phyloP scores from a whole-genome alignment of 1,140 invertebrate species.

The Hetaerina americana region DNA sequence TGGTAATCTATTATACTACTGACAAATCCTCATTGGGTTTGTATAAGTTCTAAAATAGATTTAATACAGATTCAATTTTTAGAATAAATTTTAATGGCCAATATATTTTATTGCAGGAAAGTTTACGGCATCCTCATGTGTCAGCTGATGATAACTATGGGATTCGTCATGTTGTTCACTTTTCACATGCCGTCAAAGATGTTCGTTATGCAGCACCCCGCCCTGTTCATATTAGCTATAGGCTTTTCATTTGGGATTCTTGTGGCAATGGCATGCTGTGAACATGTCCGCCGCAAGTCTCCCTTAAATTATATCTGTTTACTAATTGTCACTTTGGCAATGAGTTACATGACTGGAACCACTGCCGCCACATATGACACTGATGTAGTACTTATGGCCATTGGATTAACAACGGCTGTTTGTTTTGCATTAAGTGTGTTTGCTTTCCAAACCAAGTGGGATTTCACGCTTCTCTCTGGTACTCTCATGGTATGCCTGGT shows the following conservation, averaged over 20 bases:
- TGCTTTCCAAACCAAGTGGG: conserved; percentile 85
- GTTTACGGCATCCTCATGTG: conserved; percentile 71
- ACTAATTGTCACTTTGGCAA: conserved; percentile 64
- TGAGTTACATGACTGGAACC: conserved; percentile 62
- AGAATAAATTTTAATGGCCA: too few species aligned
- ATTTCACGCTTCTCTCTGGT: conserved; percentile 78
- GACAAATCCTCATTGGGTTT: too few species aligned
- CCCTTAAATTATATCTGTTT: conserved; percentile 87
- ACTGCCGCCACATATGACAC: conserved; percentile 42
- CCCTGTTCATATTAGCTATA: conserved; percentile 51
- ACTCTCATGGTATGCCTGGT: conserved; percentile 62
- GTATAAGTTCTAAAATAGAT: too few species aligned
- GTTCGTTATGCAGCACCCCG: conserved; percentile 36
- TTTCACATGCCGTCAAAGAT: conserved; percentile 47
- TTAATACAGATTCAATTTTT: too few species aligned
- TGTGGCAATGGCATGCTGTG: conserved; percentile 78
- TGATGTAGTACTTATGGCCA: conserved; percentile 58
- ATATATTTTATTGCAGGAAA: conserved; percentile 52
- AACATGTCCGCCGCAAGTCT: conserved; percentile 60
- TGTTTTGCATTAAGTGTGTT: conserved; percentile 77
- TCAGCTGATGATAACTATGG: conserved; percentile 67
- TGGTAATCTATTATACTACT: too few species aligned
- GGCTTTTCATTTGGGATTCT: conserved; percentile 57
- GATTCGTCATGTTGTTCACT: conserved; percentile 62
- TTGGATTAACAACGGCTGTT: conserved; percentile 65